These are phyloP conservation scores for Aromia moschata DNA, from an alignment of 2,888 invertebrate genomes.

Conservation along the genomic window DNA sequence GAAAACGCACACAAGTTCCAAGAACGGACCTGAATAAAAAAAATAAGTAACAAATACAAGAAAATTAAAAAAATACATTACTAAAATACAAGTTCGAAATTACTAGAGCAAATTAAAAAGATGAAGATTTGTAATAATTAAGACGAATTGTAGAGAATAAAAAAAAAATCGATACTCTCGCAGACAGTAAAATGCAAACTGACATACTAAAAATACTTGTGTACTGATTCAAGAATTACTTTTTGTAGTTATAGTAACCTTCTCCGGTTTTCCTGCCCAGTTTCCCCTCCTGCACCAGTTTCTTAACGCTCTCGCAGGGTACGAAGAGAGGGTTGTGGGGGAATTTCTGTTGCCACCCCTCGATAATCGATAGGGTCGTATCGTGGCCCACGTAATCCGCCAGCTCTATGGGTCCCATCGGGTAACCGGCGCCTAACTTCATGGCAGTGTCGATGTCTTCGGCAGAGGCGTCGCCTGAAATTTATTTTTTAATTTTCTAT, in stretches of 20 bases:
- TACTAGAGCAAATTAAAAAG: too few relatives aligned
- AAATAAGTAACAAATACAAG: too few relatives aligned
- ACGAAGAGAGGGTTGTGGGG: slow-evolving; percentile 75
- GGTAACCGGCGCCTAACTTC: slow-evolving; percentile 89
- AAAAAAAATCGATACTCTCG: background rate
- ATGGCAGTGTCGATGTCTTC: slow-evolving; percentile 88
- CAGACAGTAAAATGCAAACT: background rate
- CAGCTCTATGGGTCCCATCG: slow-evolving; percentile 91
- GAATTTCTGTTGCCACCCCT: slow-evolving; percentile 80
- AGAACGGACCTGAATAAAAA: background rate
- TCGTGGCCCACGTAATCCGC: slow-evolving; percentile 87
- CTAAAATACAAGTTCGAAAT: too few relatives aligned
- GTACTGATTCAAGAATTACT: slow-evolving; percentile 54
- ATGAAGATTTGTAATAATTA: too few relatives aligned
- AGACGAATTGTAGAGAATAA: too few relatives aligned
- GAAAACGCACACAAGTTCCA: background rate
- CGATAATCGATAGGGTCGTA: slow-evolving; percentile 78
- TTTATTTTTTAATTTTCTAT: too few relatives aligned
- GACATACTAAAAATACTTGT: background rate
- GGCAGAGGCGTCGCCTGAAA: slow-evolving; percentile 73
- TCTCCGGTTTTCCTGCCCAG: slow-evolving; percentile 82
- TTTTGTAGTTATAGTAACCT: slow-evolving; percentile 83
- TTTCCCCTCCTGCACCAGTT: slow-evolving; percentile 81
- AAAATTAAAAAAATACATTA: too few relatives aligned
- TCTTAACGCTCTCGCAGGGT: slow-evolving; percentile 71